A percentile compares a stretch with the other conserved stretches of the same genome.
Evolutionary conservation across 2,113 vertebrate species (phyloP).

Genomic region (Aramus guarauna): DNA sequence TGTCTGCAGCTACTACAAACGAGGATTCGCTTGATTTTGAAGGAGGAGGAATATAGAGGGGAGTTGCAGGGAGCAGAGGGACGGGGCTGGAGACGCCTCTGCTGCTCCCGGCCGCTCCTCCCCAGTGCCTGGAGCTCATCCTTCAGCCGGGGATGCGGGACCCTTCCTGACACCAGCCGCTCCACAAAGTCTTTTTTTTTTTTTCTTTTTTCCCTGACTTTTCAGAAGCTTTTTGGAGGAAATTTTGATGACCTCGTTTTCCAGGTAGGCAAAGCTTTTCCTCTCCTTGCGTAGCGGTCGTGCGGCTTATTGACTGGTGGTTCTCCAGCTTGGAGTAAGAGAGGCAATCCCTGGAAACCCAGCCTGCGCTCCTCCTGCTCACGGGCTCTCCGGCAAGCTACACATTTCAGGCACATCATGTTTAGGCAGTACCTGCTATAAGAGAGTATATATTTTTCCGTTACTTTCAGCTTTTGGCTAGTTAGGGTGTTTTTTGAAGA

Average conservation of each 20-base stretch:
- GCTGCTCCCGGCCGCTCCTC: not conserved
- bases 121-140: not conserved
- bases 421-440: not conserved
- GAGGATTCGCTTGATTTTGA: not conserved
- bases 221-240: not conserved
- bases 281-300: not conserved
- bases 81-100: not conserved
- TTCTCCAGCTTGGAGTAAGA: not conserved
- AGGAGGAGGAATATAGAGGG: slow-evolving; percentile 13
- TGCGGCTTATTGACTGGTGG: accelerated
- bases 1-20: not conserved
- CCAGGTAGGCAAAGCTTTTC: slow-evolving; percentile 45
- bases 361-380: not conserved
- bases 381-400: not conserved
- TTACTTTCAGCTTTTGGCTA: not conserved
- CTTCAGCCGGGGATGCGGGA: slow-evolving; percentile 1
- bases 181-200: not conserved
- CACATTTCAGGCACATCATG: accelerated
- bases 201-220: not conserved
- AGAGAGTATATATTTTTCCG: not conserved
- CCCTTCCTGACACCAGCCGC: not conserved
- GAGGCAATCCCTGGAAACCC: not conserved
- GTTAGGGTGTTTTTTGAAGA: not conserved
- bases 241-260: not conserved
- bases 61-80: not conserved